Base-by-base conservation (phyloP, 1,140 invertebrate species). In the Lutraria rhynchaena region DNA sequence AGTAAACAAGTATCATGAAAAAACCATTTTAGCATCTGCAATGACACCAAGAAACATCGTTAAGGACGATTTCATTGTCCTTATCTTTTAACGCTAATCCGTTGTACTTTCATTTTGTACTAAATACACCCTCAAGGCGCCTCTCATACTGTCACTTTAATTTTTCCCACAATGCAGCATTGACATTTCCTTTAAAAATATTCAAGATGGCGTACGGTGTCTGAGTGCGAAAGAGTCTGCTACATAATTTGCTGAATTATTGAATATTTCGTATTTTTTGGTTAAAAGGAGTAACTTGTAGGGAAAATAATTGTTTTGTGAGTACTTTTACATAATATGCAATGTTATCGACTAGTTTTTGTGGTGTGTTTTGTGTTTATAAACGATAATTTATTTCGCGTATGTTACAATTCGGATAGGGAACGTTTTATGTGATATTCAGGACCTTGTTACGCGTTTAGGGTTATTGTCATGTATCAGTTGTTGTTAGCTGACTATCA, bases 101-200 rank as follows among this genome's bases (percentile, higher is more conserved):
- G n/a, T n/a, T n/a, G n/a, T n/a, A n/a, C n/a, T n/a, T n/a, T n/a
- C n/a, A n/a, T n/a, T n/a, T n/a, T n/a, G n/a, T n/a, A n/a, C n/a
- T n/a, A n/a, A n/a, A n/a, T 7, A 41, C 15, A 7, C 69, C 69
- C 53, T 5, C 27, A 24, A 22, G 51, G 24, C 1, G 29, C 69
- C 69, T n/a, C 49, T 19, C 31, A 51, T 55, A 71, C 46, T 71
- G 69, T 71, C 69, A 71, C 69, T 71, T 71, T 71, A 71, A 71
- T 55, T 71, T 71, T 71, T 37, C 69, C 69, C 69, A 71, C 27
- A 71, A 71, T 55, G 49, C 69, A 35, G 3, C 53, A 71, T 55
- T 55, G 27, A 55, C 69, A 71, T 71, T 71, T 71, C 69, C 69
- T 71, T 71, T 22, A 71, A 65, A 71, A 71, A 67, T 71, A 71